These are phyloP conservation scores for Himalopsyche tibetana DNA, from an alignment of 2,888 invertebrate species.

Conservation along the genomic window DNA sequence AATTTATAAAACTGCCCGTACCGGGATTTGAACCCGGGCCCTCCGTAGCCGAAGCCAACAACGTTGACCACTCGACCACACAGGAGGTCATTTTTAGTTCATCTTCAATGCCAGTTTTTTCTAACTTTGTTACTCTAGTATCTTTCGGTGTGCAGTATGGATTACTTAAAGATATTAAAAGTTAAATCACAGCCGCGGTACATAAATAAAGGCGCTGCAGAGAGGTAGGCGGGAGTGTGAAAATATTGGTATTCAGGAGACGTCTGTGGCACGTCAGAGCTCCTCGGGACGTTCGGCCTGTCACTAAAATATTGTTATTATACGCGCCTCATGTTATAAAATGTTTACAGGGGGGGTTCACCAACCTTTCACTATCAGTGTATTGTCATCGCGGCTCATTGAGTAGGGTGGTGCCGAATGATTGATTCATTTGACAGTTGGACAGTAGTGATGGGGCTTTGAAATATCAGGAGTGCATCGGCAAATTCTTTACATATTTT, in stretches of 20 bases:
- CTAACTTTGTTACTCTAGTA: no score
- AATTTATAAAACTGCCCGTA: no score
- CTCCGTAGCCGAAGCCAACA: no score
- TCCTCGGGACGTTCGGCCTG: slow-evolving; percentile 54
- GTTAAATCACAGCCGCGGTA: background rate
- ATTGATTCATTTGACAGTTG: background rate
- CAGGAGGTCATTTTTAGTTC: no score
- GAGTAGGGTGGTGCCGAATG: slow-evolving; percentile 23
- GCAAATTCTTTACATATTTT: no score
- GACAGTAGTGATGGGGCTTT: no score
- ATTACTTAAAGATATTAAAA: background rate
- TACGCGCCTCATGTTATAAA: slow-evolving; percentile 38
- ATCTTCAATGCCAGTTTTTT: no score
- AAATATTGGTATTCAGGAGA: slow-evolving; percentile 58
- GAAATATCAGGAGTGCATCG: no score
- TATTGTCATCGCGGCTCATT: slow-evolving; percentile 34
- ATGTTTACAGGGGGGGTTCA: slow-evolving; percentile 18
- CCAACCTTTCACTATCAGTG: slow-evolving; percentile 34
- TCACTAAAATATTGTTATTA: slow-evolving; percentile 62
- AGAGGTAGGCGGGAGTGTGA: background rate
- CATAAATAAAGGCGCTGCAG: slow-evolving; percentile 13
- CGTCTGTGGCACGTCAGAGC: slow-evolving; percentile 42
- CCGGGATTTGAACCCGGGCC: no score
- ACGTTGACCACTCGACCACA: no score
- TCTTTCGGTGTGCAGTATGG: no score